A percentile compares a stretch with the other conserved stretches of the same genome.
Evolutionary conservation across 2,888 invertebrate species (phyloP).

Genomic region (Eilema sororculum): DNA sequence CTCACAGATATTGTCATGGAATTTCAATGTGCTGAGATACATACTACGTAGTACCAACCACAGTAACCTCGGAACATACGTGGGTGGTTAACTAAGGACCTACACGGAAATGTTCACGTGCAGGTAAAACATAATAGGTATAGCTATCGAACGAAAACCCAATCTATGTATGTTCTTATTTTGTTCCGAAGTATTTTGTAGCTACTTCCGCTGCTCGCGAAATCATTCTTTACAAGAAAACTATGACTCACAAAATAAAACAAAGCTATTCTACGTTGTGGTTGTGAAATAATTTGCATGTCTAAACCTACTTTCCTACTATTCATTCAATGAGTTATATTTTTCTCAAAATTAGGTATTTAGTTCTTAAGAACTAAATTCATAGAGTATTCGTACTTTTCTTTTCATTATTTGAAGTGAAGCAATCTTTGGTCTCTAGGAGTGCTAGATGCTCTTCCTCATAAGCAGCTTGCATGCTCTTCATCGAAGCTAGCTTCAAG

Average conservation of each 20-base stretch:
- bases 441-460: too few relatives aligned
- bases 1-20: constrained; percentile 66
- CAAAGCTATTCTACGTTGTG: constrained; percentile 23
- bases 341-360: constrained; percentile 11
- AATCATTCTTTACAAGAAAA: constrained; percentile 35
- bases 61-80: constrained; percentile 77
- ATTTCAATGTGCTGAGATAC: constrained; percentile 72
- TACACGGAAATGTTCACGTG: constrained; percentile 74
- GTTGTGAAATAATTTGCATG: constrained; percentile 38
- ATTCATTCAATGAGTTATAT: constrained; percentile 25
- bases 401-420: neutral
- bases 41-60: constrained; percentile 57
- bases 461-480: neutral
- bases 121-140: constrained; percentile 59
- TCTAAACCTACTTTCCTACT: constrained; percentile 26
- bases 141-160: constrained; percentile 49
- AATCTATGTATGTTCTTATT: constrained; percentile 50
- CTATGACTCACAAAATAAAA: constrained; percentile 37
- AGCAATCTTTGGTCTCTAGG: neutral
- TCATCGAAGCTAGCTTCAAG: too few relatives aligned
- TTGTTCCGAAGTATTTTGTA: constrained; percentile 43
- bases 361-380: constrained; percentile 4
- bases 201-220: constrained; percentile 49
- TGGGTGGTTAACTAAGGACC: constrained; percentile 79
- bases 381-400: neutral